Conservation (phyloP, 2,797 vertebrate species). For the Cirrhinus molitorella region DNA sequence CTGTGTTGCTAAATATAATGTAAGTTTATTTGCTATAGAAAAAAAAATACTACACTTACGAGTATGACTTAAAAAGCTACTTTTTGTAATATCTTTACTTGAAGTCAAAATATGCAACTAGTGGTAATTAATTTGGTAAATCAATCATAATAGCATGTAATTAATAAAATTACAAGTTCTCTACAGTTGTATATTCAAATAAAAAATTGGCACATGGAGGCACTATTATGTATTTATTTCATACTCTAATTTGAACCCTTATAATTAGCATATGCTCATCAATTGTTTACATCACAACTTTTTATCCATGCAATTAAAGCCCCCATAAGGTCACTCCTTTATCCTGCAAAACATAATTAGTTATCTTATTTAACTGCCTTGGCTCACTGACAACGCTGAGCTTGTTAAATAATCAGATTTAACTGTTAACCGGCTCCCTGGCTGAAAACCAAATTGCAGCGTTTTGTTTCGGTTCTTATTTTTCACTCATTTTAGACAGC, state of each 20-base stretch:
- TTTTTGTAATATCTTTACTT: too few species aligned
- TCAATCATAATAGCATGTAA: neutral
- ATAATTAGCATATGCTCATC: slow-evolving; percentile 17
- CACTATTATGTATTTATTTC: neutral
- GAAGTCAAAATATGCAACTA: too few species aligned
- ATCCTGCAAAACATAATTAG: slow-evolving; percentile 5
- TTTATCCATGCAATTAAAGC: slow-evolving; percentile 11
- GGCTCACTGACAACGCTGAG: neutral
- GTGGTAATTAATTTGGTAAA: too few species aligned
- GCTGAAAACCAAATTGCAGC: neutral
- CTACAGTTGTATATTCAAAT: neutral
- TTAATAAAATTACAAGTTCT: neutral
- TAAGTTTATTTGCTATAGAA: too few species aligned
- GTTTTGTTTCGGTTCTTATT: neutral
- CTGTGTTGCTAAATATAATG: too few species aligned
- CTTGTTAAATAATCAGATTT: slow-evolving; percentile 23
- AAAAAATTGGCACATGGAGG: neutral
- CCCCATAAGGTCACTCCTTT: neutral
- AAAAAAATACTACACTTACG: too few species aligned
- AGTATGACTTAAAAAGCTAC: too few species aligned
- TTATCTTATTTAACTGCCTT: slow-evolving; percentile 5
- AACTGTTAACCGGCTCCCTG: slow-evolving; percentile 4
- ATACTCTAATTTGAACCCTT: neutral
- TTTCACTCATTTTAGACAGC: neutral
- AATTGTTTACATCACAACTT: slow-evolving; percentile 15